These are phyloP conservation scores for Heliothis subflexa DNA, from an alignment of 1,140 invertebrate species.

Conservation along the genomic window DNA sequence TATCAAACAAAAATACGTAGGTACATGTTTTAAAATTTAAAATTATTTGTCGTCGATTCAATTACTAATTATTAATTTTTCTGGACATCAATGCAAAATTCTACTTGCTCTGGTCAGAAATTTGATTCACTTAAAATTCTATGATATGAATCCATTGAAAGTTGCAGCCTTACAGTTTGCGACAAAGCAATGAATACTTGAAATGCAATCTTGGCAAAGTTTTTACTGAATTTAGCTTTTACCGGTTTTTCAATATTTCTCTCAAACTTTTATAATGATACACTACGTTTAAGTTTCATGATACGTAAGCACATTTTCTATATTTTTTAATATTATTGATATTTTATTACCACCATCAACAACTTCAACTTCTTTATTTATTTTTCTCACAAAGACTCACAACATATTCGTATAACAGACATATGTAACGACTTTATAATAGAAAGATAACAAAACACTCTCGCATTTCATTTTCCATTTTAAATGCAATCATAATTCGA, in stretches of 20 bases:
- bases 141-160: background rate
- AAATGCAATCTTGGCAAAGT: constrained; percentile 13
- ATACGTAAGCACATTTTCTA: no score
- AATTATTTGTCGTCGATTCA: background rate
- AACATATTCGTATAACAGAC: no score
- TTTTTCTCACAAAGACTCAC: no score
- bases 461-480: constrained; percentile 19
- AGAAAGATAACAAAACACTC: constrained; percentile 32
- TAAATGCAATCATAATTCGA: constrained; percentile 41
- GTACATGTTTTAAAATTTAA: no score
- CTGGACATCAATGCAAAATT: background rate
- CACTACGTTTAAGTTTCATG: background rate
- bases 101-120: no score
- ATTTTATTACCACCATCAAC: no score
- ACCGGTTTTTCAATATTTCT: background rate
- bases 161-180: background rate
- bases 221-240: background rate
- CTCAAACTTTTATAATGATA: background rate
- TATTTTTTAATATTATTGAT: no score
- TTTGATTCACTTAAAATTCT: constrained; percentile 8
- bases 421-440: background rate
- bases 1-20: no score
- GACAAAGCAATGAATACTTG: constrained; percentile 26
- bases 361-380: no score
- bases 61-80: no score